Conservation (phyloP, 2,113 vertebrate genomes). For the Vulpes lagopus region DNA sequence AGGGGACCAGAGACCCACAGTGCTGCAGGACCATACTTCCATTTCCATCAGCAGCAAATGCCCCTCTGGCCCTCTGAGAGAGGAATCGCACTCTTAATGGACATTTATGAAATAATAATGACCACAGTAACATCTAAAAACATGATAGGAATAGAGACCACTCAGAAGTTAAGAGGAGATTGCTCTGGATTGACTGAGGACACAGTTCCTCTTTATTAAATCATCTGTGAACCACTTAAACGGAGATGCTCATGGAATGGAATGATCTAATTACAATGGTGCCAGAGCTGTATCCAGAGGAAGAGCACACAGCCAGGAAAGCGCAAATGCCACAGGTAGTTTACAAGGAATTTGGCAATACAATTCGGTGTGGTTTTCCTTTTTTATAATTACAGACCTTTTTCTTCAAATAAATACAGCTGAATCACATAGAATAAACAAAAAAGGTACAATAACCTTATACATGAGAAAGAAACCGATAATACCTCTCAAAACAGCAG, state of each 20-base stretch:
- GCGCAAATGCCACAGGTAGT: slow-evolving; percentile 35
- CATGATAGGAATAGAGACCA: background rate
- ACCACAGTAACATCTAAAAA: background rate
- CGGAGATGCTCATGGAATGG: slow-evolving; percentile 69
- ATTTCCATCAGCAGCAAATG: background rate
- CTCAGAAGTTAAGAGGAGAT: background rate
- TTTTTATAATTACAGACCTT: slow-evolving; percentile 71
- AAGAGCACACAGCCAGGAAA: slow-evolving; percentile 62
- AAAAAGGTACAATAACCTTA: slow-evolving; percentile 70
- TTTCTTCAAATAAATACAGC: slow-evolving; percentile 84
- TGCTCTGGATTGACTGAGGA: slow-evolving; percentile 38
- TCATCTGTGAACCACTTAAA: background rate
- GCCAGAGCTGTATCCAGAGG: slow-evolving; percentile 63
- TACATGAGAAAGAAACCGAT: background rate
- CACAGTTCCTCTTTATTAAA: slow-evolving; percentile 72
- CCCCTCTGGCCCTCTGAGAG: background rate
- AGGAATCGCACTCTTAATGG: background rate
- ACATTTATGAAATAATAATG: background rate
- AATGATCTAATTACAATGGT: slow-evolving; percentile 71
- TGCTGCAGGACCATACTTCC: accelerated
- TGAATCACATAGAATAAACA: slow-evolving; percentile 65
- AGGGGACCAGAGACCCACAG: background rate
- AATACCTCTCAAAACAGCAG: background rate
- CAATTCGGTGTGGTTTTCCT: slow-evolving; percentile 61
- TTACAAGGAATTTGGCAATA: slow-evolving; percentile 78